Evolutionary conservation across 1,140 invertebrate species (phyloP), one percentile per base, ranked within the genome.

Genomic region (Pseudomyrmex pallidus): DNA sequence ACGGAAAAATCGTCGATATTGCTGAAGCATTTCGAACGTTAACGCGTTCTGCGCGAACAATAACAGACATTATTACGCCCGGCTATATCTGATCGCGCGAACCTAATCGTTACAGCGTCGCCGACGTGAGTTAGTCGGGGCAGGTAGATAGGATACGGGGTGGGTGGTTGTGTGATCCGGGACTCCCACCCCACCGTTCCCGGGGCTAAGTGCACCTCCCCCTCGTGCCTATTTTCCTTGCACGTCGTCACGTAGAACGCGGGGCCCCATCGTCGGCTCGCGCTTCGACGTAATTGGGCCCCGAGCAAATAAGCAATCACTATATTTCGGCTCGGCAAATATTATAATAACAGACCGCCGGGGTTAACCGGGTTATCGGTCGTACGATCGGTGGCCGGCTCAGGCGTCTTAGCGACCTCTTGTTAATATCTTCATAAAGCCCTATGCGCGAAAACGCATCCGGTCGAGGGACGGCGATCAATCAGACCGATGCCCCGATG

Each of bases 311-410:
- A 92, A 91, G 91, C 91, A 91, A 92, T 92, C 90, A 91, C 90
- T 91, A 91, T 91, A 90, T 91, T 92, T 92, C 90, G 88, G 77
- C 86, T 91, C 87, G 88, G 91, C 91, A 92, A 92, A 92, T 92
- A 92, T 92, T 92, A 91, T 92, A 91, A 92, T 91, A 92, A 91
- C 80, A 89, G 88, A 86, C 82, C 86, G 85, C 80, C 85, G 63
- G 82, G 90, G 90, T 91, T 91, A 90, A 91, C 83, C 89, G 83
- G 90, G 88, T 91, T 92, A 91, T 92, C 90, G 85, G 85, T 80
- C 86, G 88, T 90, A 87, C 82, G 89, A 92, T 92, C 91, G 72
- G 77, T 74, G 74, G 77, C 72, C 85, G 68, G 87, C 68, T 67
- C 83, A 91, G 91, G 91, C 91, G 91, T 91, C 87, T 91, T 90